Base-by-base conservation (phyloP, 2,797 vertebrate genomes). In the Smutsia temminckii region DNA sequence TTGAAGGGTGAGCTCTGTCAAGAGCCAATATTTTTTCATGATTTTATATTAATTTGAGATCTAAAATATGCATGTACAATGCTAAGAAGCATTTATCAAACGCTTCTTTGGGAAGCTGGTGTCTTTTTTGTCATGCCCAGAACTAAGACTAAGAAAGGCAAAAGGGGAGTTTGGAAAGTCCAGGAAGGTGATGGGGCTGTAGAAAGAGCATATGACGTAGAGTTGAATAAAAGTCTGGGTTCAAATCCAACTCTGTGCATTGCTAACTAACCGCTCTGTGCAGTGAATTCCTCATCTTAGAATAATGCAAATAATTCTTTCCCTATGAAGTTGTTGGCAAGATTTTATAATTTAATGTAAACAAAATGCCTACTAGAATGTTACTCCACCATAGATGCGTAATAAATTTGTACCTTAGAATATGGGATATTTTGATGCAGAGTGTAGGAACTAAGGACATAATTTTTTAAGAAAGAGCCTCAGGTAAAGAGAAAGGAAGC, bases 21-120 rank as follows among this genome's bases (percentile, higher is more conserved):
- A 75, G n/a, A 79, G 27, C 25, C 23, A 21, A 40, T 91, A 59
- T 85, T 94, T 78, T 85, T 94, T 83, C 13, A 32, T 77, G 32
- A 75, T 32, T 83, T 93, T 75, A 78, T 59, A 69, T 59, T 79
- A 96, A 68, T 59, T 51, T 75, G 66, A 92, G 71, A 53, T 92
- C 29, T 80, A 37, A 89, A 83, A 79, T 93, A 86, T 64, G 83
- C 92, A 84, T 64, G 83, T 79, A 53, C 93, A 85, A 69, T 78
- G n/a, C 64, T 53, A 79, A 64, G 34, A 95, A 40, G 34, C 16
- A 20, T 46, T 81, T 68, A 23, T 46, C 16, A 89, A 61, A 21
- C 51, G 69, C 21, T 63, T 85, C 69, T 83, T 74, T 89, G 63
- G 27, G 20, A 91, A 83, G 53, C 29, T 95, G n/a, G 1, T 74